These are phyloP conservation scores for Allophyes oxyacanthae DNA, from an alignment of 2,888 invertebrate genomes.

Conservation along the genomic window DNA sequence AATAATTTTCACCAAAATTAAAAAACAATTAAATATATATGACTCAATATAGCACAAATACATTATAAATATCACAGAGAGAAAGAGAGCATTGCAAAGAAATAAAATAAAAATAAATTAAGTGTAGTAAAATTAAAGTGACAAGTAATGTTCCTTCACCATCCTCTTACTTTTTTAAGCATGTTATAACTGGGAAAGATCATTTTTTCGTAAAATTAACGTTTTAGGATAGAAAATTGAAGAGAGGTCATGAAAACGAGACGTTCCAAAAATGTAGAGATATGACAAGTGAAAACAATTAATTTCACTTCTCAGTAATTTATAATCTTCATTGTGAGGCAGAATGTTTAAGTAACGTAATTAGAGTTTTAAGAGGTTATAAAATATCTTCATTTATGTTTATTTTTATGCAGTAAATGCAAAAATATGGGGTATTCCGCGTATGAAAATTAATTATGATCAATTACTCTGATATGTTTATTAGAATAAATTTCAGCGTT, in stretches of 20 bases:
- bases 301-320: constrained; percentile 16
- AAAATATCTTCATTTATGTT: neutral
- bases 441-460: neutral
- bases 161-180: too few species aligned
- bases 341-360: constrained; percentile 2
- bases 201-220: neutral
- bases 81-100: too few species aligned
- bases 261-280: constrained; percentile 2
- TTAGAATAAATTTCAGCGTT: constrained; percentile 13
- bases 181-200: neutral
- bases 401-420: neutral
- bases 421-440: too few species aligned
- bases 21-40: too few species aligned
- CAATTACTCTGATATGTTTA: constrained; percentile 6
- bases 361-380: neutral
- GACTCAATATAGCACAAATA: too few species aligned
- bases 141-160: too few species aligned
- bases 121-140: too few species aligned
- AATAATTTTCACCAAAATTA: too few species aligned
- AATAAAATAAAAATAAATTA: too few species aligned
- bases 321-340: constrained; percentile 5
- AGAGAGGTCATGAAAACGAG: constrained; percentile 2
- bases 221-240: constrained; percentile 8
- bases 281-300: constrained; percentile 20
- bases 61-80: too few species aligned